Conservation (phyloP, 2,797 vertebrate genomes). For the Novumbra hubbsi region DNA sequence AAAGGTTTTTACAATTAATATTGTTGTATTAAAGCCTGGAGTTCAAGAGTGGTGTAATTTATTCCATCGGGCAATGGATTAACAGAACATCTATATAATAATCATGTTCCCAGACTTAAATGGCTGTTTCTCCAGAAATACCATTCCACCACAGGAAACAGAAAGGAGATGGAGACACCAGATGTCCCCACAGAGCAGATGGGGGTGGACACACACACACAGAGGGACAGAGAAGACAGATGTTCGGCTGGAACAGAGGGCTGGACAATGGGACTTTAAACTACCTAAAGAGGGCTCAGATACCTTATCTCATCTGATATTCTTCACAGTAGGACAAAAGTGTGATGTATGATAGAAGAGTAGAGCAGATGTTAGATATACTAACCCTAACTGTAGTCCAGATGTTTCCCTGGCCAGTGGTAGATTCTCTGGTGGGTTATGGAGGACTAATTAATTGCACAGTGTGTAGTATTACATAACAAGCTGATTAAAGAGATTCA, state of each 20-base stretch:
- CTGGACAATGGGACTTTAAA: conserved; percentile 43
- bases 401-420: background rate
- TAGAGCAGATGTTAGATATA: background rate
- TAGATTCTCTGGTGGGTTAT: background rate
- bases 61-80: no score
- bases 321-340: conserved; percentile 12
- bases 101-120: no score
- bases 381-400: background rate
- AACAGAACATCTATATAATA: no score
- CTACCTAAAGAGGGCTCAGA: conserved; percentile 11
- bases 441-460: background rate
- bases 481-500: background rate
- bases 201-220: conserved; percentile 20
- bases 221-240: conserved; percentile 50
- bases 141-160: conserved; percentile 40
- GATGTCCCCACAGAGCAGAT: conserved; percentile 13
- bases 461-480: background rate
- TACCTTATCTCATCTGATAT: conserved; percentile 34
- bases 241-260: conserved; percentile 40
- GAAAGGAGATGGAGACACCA: conserved; percentile 27
- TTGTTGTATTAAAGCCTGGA: no score
- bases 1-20: no score
- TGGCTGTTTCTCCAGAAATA: conserved; percentile 23
- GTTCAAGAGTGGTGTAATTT: no score
- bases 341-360: conserved; percentile 11